Base-by-base conservation (phyloP, 2,797 vertebrate species). In the Tokudaia tokunoshimensis region DNA sequence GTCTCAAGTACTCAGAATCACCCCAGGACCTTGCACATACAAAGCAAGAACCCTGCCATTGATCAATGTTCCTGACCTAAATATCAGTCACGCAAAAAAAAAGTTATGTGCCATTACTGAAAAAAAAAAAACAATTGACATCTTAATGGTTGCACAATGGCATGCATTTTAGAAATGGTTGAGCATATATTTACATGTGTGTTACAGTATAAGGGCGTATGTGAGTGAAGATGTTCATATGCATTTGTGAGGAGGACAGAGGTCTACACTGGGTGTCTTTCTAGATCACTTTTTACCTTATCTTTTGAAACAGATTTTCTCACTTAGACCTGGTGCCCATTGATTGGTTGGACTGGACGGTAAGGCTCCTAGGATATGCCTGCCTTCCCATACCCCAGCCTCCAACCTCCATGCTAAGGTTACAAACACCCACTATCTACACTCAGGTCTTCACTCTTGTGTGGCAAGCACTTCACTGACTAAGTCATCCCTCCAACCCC, bases 41-140 rank as follows among this genome's bases (percentile, higher is more conserved):
- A 17, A 61, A 15, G 11, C 55, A 89, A 61, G 41, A 78, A 19
- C 29, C 37, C 57, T n/a, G 47, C 55, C 41, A 9, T 29, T 76
- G 37, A 61, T 19, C 29, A 89, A 47, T 20, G 50, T 61, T 41
- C 52, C 29, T 57, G 29, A 26, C 72, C 87, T 78, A 15, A 15
- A 3, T 70, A 78, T 89, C 22, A 31, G 14, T 89, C 92, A 88
- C 61, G 1, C 89, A 96, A 91, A 63, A 88, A 84, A 91, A 96
- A 91, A 63, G n/a, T 55, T 37, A 50, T 41, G 6, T 93, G 26
- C 94, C 37, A 37, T 50, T 70, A 52, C 31, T 84, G n/a, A 24
- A 80, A 14, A 80, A 37, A 92, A 92, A 15, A 6, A 37, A 79
- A 50, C 63, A 47, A 7, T 11, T 70, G 24, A 83, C 85, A 79